A percentile compares a stretch with the other conserved stretches of the same genome.
phyloP scores from a whole-genome alignment of 2,888 invertebrate genomes.

The Campopleginae sp. region DNA sequence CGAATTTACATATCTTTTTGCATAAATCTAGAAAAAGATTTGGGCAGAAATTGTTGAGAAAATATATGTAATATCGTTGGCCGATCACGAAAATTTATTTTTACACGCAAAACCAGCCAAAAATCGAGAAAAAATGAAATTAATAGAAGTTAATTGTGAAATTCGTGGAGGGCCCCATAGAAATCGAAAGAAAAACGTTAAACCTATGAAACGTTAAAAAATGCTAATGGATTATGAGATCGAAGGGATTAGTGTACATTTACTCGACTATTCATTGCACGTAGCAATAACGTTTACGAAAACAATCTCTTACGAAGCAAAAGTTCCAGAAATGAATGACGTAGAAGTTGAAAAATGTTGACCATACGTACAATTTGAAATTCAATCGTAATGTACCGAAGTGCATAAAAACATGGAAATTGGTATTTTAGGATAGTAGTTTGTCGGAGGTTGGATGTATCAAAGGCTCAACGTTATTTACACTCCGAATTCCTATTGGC shows the following conservation, averaged over 20 bases:
- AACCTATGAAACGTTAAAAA: background rate
- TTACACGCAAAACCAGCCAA: background rate
- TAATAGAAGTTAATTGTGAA: background rate
- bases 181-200: background rate
- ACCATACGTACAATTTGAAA: constrained; percentile 16
- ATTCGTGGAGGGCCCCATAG: background rate
- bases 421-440: constrained; percentile 3
- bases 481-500: background rate
- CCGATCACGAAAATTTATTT: too few relatives aligned
- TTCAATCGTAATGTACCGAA: constrained; percentile 1
- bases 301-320: constrained; percentile 9
- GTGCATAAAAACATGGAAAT: constrained; percentile 6
- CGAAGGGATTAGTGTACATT: constrained; percentile 6
- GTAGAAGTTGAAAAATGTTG: constrained; percentile 7
- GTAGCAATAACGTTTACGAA: constrained; percentile 21
- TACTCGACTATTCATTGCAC: background rate
- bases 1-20: background rate
- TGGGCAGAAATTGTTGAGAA: background rate
- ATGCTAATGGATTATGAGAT: background rate
- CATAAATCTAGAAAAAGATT: background rate
- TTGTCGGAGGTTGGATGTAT: constrained; percentile 9
- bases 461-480: constrained; percentile 32
- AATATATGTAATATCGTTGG: background rate
- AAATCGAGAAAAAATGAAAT: background rate
- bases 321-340: constrained; percentile 3